Conservation (phyloP, 2,797 vertebrate species). For the Gobio occitaniae region DNA sequence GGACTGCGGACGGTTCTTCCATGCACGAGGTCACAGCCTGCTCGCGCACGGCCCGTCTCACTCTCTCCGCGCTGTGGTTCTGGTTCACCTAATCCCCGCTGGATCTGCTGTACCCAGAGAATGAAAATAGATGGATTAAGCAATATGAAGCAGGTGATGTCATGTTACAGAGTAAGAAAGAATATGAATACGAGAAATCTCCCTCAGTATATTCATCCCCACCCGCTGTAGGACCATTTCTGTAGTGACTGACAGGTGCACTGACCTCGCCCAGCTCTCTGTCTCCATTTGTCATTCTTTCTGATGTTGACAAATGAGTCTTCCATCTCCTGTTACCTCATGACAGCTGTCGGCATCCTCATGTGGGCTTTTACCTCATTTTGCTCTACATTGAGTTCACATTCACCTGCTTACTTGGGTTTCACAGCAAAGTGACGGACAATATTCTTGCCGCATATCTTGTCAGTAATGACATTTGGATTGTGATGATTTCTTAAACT, state of each 20-base stretch:
- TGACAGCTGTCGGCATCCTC: background rate
- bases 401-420: background rate
- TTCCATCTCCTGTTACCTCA: background rate
- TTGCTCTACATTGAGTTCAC: background rate
- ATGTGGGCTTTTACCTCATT: background rate
- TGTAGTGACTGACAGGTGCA: conserved; percentile 60
- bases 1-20: background rate
- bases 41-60: background rate
- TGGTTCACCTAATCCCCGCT: background rate
- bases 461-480: background rate
- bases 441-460: background rate
- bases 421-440: background rate
- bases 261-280: conserved; percentile 53
- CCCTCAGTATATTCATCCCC: background rate
- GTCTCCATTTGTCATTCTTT: conserved; percentile 27
- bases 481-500: background rate
- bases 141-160: background rate
- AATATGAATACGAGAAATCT: background rate
- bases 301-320: conserved; percentile 60
- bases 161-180: background rate
- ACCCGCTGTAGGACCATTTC: conserved; percentile 56
- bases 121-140: background rate
- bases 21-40: conserved; percentile 5
- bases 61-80: background rate
- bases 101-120: background rate